Evolutionary conservation across 2,113 vertebrate genomes (phyloP).

Genomic region (Rhabdomys dilectus): DNA sequence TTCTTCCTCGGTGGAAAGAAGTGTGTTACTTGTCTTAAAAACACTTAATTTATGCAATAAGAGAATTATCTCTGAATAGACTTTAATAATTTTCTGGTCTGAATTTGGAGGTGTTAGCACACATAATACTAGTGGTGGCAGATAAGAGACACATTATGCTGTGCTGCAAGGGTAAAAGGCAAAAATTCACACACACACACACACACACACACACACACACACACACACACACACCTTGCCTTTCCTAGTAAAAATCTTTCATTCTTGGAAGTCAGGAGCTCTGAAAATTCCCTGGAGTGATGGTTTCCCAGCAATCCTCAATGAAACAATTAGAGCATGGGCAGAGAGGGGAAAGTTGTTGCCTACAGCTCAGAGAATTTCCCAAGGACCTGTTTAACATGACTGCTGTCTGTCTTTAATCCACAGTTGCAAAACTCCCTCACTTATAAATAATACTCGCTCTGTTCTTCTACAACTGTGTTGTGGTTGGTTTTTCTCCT

Average conservation of each 20-base stretch:
- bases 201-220: neutral
- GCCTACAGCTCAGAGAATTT: slow-evolving; percentile 52
- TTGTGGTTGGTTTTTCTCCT: neutral
- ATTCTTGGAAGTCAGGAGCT: slow-evolving; percentile 67
- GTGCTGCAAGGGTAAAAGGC: neutral
- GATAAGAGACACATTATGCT: slow-evolving; percentile 40
- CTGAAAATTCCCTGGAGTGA: slow-evolving; percentile 42
- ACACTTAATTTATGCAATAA: neutral
- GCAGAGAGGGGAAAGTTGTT: slow-evolving; percentile 63
- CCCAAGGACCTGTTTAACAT: slow-evolving; percentile 67
- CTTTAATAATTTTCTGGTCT: slow-evolving; percentile 50
- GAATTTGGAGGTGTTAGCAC: slow-evolving; percentile 60
- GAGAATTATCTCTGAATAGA: neutral
- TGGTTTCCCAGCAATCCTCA: slow-evolving; percentile 3
- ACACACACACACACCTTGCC: neutral
- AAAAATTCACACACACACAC: neutral
- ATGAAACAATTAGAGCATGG: slow-evolving; percentile 49
- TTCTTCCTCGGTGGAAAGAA: neutral
- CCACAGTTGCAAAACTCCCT: slow-evolving; percentile 53
- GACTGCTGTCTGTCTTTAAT: slow-evolving; percentile 37
- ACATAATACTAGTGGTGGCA: slow-evolving; percentile 76
- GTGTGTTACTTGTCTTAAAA: neutral
- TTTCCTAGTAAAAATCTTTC: slow-evolving; percentile 48
- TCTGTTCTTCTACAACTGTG: neutral
- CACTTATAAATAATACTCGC: slow-evolving; percentile 52